Conservation (phyloP, 92 coral and sea anemone species). For the Zoanthus sansibaricus region DNA sequence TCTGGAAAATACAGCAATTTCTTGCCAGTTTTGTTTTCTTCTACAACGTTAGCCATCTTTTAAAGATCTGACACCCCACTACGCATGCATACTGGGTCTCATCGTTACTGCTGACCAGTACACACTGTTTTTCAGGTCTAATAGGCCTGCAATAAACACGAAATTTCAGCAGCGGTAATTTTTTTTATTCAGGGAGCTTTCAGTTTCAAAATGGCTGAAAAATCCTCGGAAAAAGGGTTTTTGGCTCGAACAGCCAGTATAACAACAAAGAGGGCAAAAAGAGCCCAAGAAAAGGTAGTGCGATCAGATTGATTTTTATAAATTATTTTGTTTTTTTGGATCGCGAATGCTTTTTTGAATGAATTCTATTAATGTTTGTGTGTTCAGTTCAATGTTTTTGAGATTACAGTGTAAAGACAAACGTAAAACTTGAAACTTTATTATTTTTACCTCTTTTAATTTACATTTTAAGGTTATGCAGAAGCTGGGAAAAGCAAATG, state of each 20-base stretch:
- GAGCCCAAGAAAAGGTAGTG: slow-evolving; percentile 97
- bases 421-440: slow-evolving; percentile 4
- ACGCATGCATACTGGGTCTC: background rate
- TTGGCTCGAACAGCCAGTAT: slow-evolving; percentile 96
- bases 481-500: slow-evolving; percentile 97
- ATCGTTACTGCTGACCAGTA: slow-evolving; percentile 35
- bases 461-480: slow-evolving; percentile 78
- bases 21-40: slow-evolving; percentile 55
- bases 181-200: slow-evolving; percentile 19
- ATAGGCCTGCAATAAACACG: slow-evolving; percentile 26
- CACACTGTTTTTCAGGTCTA: background rate
- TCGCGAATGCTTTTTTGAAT: background rate
- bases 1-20: slow-evolving; percentile 87
- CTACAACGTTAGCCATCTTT: slow-evolving; percentile 81
- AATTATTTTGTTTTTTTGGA: background rate
- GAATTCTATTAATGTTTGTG: background rate
- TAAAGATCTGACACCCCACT: slow-evolving; percentile 10
- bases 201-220: slow-evolving; percentile 76
- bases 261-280: slow-evolving; percentile 91
- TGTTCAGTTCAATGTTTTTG: background rate
- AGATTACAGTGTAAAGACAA: background rate
- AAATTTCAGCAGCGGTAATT: slow-evolving; percentile 53
- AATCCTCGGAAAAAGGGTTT: slow-evolving; percentile 86
- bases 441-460: background rate
- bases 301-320: background rate